Base-by-base conservation (phyloP, 2,888 invertebrate species). In the Apoderus coryli region DNA sequence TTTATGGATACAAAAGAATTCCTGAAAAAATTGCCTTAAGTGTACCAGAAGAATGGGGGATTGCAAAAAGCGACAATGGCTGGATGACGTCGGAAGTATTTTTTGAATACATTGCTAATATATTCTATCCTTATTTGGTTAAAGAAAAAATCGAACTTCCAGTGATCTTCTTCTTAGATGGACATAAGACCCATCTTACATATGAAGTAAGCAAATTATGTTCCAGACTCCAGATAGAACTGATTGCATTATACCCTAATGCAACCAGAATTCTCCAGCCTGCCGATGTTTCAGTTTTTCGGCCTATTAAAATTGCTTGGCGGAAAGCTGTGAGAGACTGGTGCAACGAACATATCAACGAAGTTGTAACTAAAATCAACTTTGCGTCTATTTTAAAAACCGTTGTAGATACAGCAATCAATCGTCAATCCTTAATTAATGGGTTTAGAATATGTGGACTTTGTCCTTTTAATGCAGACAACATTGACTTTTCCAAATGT, bases 51-150 rank as follows among this genome's bases (percentile, higher is more conserved):
- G 24, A 10, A 10, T 24, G 6, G 24, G 24, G 10, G 13, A 24
- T 6, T 10, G 24, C 10, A 24, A 24, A 13, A 10, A 25, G 25
- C 10, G 33, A 35, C 15, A 30, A 26, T 27, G 31, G 36, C 3
- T 35, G 37, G 35, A 37, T 37, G 34, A 34, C 27, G n/a, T n/a
- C n/a, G n/a, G n/a, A n/a, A n/a, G n/a, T n/a, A n/a, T n/a, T n/a
- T n/a, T n/a, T n/a, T n/a, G 34, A 39, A 26, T 39, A 32, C 10
- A 12, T 36, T 2, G 22, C 29, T 10, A 38, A 38, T 22, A 29
- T 36, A 22, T 38, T 38, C 19, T 16, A 32, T 16, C 31, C 33
- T 15, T 35, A 29, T 25, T 15, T n/a, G n/a, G n/a, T n/a, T n/a
- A n/a, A n/a, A n/a, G n/a, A 24, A 10, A 24, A 24, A 7, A 24